A percentile compares a stretch with the other conserved stretches of the same genome.
phyloP scores from a whole-genome alignment of 2,888 invertebrate genomes.

The Rhamphomyia laevipes region DNA sequence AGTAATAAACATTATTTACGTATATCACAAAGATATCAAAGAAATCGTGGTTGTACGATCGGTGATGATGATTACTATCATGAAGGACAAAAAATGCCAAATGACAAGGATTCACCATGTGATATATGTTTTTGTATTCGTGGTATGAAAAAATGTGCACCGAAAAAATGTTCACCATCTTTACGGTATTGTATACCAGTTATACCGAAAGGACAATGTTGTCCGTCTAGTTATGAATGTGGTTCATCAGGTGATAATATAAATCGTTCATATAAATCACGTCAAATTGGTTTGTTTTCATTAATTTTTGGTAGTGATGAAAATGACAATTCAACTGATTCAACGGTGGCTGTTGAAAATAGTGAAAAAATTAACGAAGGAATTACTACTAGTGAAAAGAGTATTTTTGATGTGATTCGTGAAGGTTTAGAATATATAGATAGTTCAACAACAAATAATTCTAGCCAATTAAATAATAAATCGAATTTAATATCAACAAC shows the following conservation, averaged over 20 bases:
- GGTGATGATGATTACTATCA: slow-evolving; percentile 47
- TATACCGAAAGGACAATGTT: slow-evolving; percentile 65
- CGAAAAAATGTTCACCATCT: slow-evolving; percentile 62
- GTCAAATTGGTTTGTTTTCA: slow-evolving; percentile 34
- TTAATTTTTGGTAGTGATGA: slow-evolving; percentile 31
- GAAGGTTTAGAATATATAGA: slow-evolving; percentile 35
- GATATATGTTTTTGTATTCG: slow-evolving; percentile 72
- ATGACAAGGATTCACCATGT: slow-evolving; percentile 42
- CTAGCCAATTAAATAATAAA: slow-evolving; percentile 1
- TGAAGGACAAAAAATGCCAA: slow-evolving; percentile 58
- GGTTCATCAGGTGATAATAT: slow-evolving; percentile 42
- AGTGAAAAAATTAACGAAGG: background rate
- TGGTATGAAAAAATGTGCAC: slow-evolving; percentile 60
- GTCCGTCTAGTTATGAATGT: slow-evolving; percentile 74
- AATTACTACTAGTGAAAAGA: slow-evolving; percentile 21
- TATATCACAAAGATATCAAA: slow-evolving; percentile 29
- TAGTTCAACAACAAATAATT: background rate
- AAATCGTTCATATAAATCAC: slow-evolving; percentile 25
- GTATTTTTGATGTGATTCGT: slow-evolving; percentile 30
- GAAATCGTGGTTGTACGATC: slow-evolving; percentile 45
- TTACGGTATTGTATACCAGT: slow-evolving; percentile 65
- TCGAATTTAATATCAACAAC: background rate
- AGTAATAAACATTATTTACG: slow-evolving; percentile 33
- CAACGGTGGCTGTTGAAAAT: background rate
- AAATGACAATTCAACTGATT: slow-evolving; percentile 6